Evolutionary conservation across 2,797 vertebrate genomes (phyloP).

Genomic region (Morus bassanus): DNA sequence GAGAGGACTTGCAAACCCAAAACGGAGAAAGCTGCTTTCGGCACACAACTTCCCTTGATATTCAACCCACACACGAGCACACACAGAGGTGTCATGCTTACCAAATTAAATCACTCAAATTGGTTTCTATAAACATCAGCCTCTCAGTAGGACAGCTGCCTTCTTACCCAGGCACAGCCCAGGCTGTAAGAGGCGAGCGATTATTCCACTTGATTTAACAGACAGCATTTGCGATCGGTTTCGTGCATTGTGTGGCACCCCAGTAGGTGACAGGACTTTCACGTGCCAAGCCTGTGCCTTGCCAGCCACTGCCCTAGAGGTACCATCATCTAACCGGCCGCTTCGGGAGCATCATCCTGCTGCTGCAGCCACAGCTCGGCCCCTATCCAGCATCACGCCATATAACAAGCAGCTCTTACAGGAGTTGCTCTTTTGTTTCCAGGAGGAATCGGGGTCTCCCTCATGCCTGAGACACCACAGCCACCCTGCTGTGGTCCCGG

Average conservation of each 20-base stretch:
- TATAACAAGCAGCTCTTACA: not conserved
- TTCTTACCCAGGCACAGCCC: not conserved
- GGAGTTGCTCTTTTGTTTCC: not conserved
- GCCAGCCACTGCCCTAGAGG: not conserved
- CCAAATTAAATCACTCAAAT: not conserved
- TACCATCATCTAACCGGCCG: not conserved
- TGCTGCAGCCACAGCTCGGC: not conserved
- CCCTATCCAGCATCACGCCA: accelerated
- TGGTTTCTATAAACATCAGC: not conserved
- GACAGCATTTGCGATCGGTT: not conserved
- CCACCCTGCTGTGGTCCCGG: not conserved
- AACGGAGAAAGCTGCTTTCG: not conserved
- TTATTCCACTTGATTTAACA: not conserved
- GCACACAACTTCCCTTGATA: not conserved
- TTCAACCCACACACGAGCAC: not conserved
- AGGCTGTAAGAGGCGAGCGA: accelerated
- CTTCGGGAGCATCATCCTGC: not conserved
- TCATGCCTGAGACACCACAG: accelerated
- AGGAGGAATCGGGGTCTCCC: accelerated
- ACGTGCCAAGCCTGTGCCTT: not conserved
- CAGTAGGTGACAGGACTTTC: not conserved
- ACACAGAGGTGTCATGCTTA: not conserved
- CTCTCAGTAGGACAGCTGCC: not conserved
- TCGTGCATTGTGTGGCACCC: not conserved
- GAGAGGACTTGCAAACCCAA: not conserved